Evolutionary conservation across 2,888 invertebrate species (phyloP).

Genomic region (Electrophaes corylata): DNA sequence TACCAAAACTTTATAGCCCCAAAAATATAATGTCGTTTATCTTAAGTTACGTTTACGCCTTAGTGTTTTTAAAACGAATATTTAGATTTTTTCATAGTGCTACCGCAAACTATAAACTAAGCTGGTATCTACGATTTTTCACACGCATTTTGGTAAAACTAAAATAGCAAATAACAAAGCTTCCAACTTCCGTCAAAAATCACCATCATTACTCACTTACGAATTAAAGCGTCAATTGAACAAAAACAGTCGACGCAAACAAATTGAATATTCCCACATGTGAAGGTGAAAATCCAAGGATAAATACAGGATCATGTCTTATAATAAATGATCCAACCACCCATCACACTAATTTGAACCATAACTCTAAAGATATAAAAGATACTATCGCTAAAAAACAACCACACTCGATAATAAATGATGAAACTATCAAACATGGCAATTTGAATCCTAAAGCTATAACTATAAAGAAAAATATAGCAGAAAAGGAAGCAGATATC

Average conservation of each 20-base stretch:
- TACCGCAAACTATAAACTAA: too few species aligned
- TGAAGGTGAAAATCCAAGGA: constrained; percentile 81
- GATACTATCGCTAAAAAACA: constrained; percentile 39
- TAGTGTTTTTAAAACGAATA: too few species aligned
- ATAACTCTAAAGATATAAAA: constrained; percentile 44
- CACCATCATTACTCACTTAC: constrained; percentile 72
- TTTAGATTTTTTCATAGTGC: too few species aligned
- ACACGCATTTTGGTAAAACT: constrained; percentile 2
- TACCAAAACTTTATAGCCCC: too few species aligned
- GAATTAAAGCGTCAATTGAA: constrained; percentile 79
- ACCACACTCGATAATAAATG: constrained; percentile 17
- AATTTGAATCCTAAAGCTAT: constrained; percentile 13
- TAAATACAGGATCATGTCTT: constrained; percentile 71
- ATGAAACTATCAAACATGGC: constrained; percentile 13
- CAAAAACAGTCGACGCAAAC: constrained; percentile 80
- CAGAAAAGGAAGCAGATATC: constrained; percentile 47
- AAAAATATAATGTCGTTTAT: too few species aligned
- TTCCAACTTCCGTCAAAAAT: constrained; percentile 64
- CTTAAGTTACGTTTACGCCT: too few species aligned
- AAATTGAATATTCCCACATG: constrained; percentile 82
- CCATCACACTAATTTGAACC: constrained; percentile 43
- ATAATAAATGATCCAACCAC: constrained; percentile 68
- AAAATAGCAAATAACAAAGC: constrained; percentile 40
- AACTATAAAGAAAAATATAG: constrained; percentile 28
- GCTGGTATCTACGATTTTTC: constrained; percentile 4